phyloP scores from a whole-genome alignment of 2,888 invertebrate species.

The Drosophila affinis region DNA sequence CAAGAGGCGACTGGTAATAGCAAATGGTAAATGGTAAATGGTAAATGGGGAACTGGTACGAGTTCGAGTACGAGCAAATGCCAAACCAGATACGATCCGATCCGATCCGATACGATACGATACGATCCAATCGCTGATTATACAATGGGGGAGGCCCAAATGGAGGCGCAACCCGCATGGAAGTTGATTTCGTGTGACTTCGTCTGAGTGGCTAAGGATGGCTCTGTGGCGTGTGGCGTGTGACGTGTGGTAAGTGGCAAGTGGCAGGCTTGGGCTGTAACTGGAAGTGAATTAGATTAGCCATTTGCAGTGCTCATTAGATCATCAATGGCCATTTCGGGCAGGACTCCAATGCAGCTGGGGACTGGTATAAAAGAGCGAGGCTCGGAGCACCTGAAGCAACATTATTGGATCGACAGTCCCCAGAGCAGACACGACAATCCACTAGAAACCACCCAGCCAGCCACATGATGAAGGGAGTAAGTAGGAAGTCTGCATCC shows the following conservation, averaged over 20 bases:
- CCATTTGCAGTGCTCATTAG: constrained; percentile 58
- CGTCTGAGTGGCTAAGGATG: constrained; percentile 34
- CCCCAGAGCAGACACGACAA: constrained; percentile 25
- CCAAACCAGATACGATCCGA: constrained; percentile 29
- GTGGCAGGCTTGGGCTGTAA: constrained; percentile 1
- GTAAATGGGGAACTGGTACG: constrained; percentile 36
- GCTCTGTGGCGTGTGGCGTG: constrained; percentile 47
- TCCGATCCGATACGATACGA: not conserved
- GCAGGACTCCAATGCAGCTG: constrained; percentile 18
- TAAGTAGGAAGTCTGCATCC: constrained; percentile 39
- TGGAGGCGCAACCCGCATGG: constrained; percentile 21
- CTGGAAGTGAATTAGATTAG: constrained; percentile 50
- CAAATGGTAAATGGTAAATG: not conserved
- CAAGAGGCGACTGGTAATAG: not conserved
- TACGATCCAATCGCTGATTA: constrained; percentile 18
- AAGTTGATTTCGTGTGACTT: constrained; percentile 14
- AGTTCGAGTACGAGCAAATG: constrained; percentile 31
- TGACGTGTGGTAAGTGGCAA: constrained; percentile 52
- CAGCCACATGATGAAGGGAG: constrained; percentile 52
- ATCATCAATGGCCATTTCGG: constrained; percentile 61
- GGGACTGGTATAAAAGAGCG: constrained; percentile 59
- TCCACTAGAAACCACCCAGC: not conserved
- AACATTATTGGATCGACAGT: constrained; percentile 38
- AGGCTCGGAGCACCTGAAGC: constrained; percentile 24
- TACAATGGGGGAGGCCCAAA: constrained; percentile 32